Evolutionary conservation across 1,140 invertebrate genomes (phyloP).

Genomic region (Lithobius niger): DNA sequence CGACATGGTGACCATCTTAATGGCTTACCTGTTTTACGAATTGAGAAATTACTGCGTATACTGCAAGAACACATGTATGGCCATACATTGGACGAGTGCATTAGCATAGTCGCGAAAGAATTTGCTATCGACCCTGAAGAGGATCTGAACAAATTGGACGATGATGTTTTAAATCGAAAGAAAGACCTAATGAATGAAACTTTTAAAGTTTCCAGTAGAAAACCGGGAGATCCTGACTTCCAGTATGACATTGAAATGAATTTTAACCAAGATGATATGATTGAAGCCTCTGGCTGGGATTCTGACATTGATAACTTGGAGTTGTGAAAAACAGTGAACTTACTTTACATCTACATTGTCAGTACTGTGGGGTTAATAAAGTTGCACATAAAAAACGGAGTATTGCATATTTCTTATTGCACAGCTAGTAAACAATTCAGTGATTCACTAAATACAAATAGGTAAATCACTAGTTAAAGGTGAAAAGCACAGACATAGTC

Average conservation of each 20-base stretch:
- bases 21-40: conserved; percentile 18
- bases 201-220: conserved; percentile 33
- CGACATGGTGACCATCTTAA: conserved; percentile 25
- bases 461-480: no score
- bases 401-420: no score
- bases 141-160: conserved; percentile 36
- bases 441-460: no score
- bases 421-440: no score
- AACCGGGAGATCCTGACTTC: conserved; percentile 34
- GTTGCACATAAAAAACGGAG: no score
- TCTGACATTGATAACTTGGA: conserved; percentile 7
- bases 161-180: conserved; percentile 30
- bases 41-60: conserved; percentile 23
- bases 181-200: conserved; percentile 35
- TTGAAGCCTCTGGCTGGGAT: conserved; percentile 9
- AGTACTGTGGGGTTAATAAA: no score
- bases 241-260: conserved; percentile 28
- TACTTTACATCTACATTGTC: no score
- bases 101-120: conserved; percentile 20
- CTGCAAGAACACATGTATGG: conserved; percentile 32
- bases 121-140: conserved; percentile 33
- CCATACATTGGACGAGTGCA: conserved; percentile 18
- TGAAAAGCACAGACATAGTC: no score
- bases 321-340: no score
- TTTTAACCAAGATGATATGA: neutral